Evolutionary conservation across 2,113 vertebrate genomes (phyloP), one percentile per base, ranked within the genome.

Genomic region (Nyctibius bracteatus): DNA sequence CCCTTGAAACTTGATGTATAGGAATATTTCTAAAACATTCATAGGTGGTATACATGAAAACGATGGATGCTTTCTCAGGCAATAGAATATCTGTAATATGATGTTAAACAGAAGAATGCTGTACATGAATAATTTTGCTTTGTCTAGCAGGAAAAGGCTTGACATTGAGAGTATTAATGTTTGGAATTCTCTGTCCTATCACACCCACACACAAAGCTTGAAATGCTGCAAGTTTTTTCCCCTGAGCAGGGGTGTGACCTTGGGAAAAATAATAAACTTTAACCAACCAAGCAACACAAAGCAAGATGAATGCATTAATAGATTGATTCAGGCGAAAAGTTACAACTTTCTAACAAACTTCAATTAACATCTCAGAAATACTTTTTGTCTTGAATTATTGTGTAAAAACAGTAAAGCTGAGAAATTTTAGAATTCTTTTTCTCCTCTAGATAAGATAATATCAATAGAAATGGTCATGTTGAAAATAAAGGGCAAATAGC

Each of bases 171-270:
- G 55, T 13, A 61, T 68, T 15, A 61, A 73, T 31, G 2, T 41
- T 71, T 77, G 9, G 61, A 77, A 94, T 61, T 43, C 25, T 54
- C 5, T 59, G 12, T 68, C 28, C 9, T 86, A 39, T 55, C 18
- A 37, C 14, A 44, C 7, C 43, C 6, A 43, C 6, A 61, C 4
- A 44, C 6, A 44, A 16, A 74, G 1, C 21, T 37, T 46, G 9
- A 77, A 87, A 27, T 39, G 23, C 5, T 46, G 2, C 24, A 39
- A 17, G 4, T 7, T 39, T 81, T 61, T 73, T 70, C 61, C 71
- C 18, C 52, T 44, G 24, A 81, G 62, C 14, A 67, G 2, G 0
- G 0, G 0, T 44, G 6, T 8, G 3, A 58, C 27, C n/a, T 67
- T 62, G 23, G 20, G 23, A 51, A 79, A 58, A 4, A 10, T 13